Base-by-base conservation (phyloP, 2,797 vertebrate species). In the Megaceryle alcyon region DNA sequence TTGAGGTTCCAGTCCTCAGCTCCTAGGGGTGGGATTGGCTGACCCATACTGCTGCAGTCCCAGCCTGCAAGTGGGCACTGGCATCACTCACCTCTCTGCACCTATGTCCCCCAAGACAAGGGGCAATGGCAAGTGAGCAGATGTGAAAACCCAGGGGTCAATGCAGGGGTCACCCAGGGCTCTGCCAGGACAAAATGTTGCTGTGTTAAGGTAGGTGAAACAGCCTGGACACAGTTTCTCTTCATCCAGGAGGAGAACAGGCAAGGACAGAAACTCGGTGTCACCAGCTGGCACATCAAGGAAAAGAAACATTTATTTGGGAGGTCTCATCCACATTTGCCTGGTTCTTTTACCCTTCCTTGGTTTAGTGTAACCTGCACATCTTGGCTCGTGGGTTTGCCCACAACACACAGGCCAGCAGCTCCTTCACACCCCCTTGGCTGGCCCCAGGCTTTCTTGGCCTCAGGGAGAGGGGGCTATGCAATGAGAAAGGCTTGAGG, bases 1-100 rank as follows among this genome's bases (percentile, higher is more conserved):
- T 13, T 3, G 2, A 69, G 33, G 51, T 1, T 2, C 26, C 0
- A 0, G 28, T 59, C 84, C 81, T 26, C 1, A 0, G 57, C 13
- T 63, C 17, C 43, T 1, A 1, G 31, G 6, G 10, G 3, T 49
- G 72, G 41, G 43, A 56, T 82, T 29, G 39, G 39, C 33, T 91
- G 84, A 12, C n/a, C 35, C 22, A 26, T 35, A 51, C 9, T 39
- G 46, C 68, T 82, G 54, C 35, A 14, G 23, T 22, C 28, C 76
- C 72, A 73, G 39, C 21, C 84, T 37, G 22, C 19, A 15, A 41
- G 18, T 3, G 4, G 80, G 57, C 35, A 14, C 20, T 54, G 68
- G n/a, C 57, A 49, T 49, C 26, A 8, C 14, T 20, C 16, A 1
- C 26, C 60, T 84, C 35, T 61, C 57, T 5, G 1, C 26, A 66